phyloP scores from a whole-genome alignment of 2,888 invertebrate species.

The Ecdyonurus torrentis region DNA sequence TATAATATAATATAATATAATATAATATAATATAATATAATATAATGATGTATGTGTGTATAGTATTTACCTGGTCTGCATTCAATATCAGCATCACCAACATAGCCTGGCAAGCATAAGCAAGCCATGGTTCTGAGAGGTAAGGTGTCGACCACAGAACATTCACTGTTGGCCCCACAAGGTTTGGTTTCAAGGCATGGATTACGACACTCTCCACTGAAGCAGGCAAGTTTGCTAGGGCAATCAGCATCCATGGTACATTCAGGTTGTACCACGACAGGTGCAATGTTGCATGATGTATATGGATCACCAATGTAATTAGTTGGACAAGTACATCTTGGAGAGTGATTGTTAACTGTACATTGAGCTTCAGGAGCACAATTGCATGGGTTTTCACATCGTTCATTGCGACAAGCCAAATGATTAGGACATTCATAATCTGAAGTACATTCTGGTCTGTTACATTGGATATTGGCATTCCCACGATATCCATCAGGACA shows the following conservation, averaged over 20 bases:
- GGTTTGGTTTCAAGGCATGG: conserved; percentile 62
- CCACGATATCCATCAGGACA: conserved; percentile 60
- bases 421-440: conserved; percentile 65
- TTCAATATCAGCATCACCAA: conserved; percentile 72
- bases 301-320: conserved; percentile 67
- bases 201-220: conserved; percentile 59
- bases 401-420: conserved; percentile 58
- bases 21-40: too few species aligned
- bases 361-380: conserved; percentile 67
- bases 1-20: too few species aligned
- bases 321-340: conserved; percentile 65
- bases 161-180: conserved; percentile 64
- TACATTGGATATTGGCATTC: conserved; percentile 61
- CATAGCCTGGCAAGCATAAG: conserved; percentile 62
- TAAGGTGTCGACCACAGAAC: conserved; percentile 68
- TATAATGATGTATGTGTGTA: too few species aligned
- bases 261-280: conserved; percentile 35
- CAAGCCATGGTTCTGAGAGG: conserved; percentile 80
- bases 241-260: conserved; percentile 72
- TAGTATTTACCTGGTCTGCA: conserved; percentile 54
- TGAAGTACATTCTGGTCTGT: conserved; percentile 54
- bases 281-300: conserved; percentile 42
- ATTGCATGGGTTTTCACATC: conserved; percentile 69
- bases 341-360: conserved; percentile 53
- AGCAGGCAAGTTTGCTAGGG: conserved; percentile 69